Conservation (phyloP, 2,797 vertebrate genomes). For the Danio kyathit region DNA sequence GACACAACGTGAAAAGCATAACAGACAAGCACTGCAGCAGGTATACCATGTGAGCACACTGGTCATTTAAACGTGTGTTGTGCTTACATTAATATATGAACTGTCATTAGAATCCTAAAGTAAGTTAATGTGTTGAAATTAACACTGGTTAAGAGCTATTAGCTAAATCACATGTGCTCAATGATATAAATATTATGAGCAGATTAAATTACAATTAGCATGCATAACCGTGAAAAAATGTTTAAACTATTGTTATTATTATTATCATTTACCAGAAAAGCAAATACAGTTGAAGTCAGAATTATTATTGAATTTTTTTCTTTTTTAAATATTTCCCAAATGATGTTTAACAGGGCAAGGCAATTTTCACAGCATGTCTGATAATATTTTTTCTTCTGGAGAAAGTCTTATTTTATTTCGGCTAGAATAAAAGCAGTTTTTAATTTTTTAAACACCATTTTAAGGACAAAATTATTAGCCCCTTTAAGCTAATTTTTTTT, state of each 20-base stretch:
- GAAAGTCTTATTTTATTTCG: no score
- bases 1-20: constrained; percentile 74
- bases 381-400: no score
- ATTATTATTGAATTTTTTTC: no score
- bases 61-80: background rate
- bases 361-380: no score
- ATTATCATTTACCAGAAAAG: background rate
- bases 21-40: constrained; percentile 69
- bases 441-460: no score
- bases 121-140: background rate
- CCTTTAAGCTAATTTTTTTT: no score
- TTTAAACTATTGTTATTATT: background rate
- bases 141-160: constrained; percentile 19
- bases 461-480: no score
- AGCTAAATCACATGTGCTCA: constrained; percentile 51
- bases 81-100: constrained; percentile 5
- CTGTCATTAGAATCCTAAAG: background rate
- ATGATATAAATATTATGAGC: constrained; percentile 52
- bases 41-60: constrained; percentile 68
- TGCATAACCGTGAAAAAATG: constrained; percentile 15
- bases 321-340: no score
- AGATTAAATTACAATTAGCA: constrained; percentile 11
- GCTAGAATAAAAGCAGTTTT: no score
- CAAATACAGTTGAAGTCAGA: no score
- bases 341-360: no score